Evolutionary conservation across 2,888 invertebrate genomes (phyloP).

Genomic region (Cephus nigrinus): DNA sequence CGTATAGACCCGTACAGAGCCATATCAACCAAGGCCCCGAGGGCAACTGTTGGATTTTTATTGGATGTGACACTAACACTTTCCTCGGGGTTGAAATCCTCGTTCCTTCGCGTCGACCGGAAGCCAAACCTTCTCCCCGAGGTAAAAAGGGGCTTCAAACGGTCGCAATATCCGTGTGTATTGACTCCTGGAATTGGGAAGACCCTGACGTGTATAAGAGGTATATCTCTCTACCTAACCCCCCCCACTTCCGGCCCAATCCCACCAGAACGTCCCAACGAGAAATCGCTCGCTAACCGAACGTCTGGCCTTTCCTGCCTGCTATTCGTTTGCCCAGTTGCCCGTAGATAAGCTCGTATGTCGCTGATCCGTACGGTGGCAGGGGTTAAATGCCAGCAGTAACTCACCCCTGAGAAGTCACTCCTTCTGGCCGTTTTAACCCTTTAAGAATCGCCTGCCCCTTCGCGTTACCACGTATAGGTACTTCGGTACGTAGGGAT

Average conservation of each 20-base stretch:
- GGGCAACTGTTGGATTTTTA: constrained; percentile 45
- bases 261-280: constrained; percentile 8
- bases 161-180: constrained; percentile 57
- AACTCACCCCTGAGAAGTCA: background rate
- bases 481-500: background rate
- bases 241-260: constrained; percentile 9
- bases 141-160: constrained; percentile 51
- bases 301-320: background rate
- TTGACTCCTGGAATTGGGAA: constrained; percentile 57
- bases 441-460: background rate
- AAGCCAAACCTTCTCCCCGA: constrained; percentile 16
- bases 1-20: background rate
- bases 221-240: background rate
- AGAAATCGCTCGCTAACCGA: constrained; percentile 10
- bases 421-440: background rate
- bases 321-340: constrained; percentile 5
- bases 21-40: background rate
- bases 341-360: background rate
- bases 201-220: constrained; percentile 41
- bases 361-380: background rate
- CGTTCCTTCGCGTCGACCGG: background rate
- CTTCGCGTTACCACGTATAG: background rate
- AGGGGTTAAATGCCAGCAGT: background rate
- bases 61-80: constrained; percentile 53
- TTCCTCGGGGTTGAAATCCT: constrained; percentile 7